Evolutionary conservation across 2,113 vertebrate genomes (phyloP).

Genomic region (Platysteira castanea): DNA sequence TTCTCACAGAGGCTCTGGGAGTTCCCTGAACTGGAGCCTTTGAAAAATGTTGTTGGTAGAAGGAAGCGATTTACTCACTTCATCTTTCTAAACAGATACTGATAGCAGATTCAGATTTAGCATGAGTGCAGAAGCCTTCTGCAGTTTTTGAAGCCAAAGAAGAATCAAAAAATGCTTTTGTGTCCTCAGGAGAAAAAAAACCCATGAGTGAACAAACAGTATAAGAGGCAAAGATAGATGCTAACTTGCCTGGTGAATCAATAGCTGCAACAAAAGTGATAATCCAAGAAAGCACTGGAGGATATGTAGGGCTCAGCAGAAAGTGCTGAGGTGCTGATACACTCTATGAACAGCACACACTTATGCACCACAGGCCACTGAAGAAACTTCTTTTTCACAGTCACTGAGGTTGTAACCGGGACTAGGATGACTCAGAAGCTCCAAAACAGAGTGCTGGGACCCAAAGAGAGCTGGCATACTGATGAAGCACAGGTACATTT

Average conservation of each 20-base stretch:
- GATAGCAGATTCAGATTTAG: background rate
- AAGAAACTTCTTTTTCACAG: background rate
- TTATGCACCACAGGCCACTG: background rate
- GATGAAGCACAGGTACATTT: fast-evolving
- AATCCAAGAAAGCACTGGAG: background rate
- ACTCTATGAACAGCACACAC: fast-evolving
- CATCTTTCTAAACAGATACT: background rate
- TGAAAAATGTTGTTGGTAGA: background rate
- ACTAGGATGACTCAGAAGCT: background rate
- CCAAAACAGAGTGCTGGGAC: background rate
- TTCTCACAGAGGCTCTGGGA: background rate
- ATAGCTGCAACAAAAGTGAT: background rate
- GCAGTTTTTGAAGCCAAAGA: background rate
- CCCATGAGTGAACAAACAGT: background rate
- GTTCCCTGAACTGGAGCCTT: background rate
- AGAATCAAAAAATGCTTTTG: background rate
- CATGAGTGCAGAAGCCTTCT: background rate
- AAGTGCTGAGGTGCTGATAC: background rate
- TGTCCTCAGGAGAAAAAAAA: background rate
- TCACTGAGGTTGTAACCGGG: background rate
- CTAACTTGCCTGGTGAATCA: background rate
- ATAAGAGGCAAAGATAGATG: background rate
- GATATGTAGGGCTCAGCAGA: background rate
- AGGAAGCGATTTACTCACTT: background rate
- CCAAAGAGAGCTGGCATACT: background rate